Evolutionary conservation across 92 coral and sea anemone species (phyloP).

Genomic region (Plumapathes pennacea): DNA sequence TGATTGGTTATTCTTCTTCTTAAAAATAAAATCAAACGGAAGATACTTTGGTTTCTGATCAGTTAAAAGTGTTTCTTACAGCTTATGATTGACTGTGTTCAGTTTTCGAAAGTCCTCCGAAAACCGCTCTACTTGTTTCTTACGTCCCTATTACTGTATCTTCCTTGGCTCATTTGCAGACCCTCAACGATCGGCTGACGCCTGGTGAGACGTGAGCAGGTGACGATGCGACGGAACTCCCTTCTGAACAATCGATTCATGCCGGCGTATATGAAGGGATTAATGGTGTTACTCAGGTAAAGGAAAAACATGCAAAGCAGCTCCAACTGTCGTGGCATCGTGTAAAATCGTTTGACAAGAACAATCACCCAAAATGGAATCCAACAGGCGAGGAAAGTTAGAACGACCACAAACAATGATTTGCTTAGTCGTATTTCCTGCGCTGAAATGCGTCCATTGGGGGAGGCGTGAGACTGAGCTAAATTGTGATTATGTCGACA

Average conservation of each 20-base stretch:
- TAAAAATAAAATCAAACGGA: no score
- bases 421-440: constrained; percentile 25
- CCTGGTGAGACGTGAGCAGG: no score
- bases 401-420: constrained; percentile 19
- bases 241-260: constrained; percentile 28
- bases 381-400: constrained; percentile 25
- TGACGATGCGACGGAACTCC: constrained; percentile 21
- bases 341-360: constrained; percentile 8
- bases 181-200: no score
- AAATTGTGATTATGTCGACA: constrained; percentile 16
- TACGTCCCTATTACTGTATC: no score
- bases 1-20: no score
- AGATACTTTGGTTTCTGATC: no score
- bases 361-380: constrained; percentile 31
- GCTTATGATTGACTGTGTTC: no score
- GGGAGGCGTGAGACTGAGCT: no score
- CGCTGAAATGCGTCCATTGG: constrained; percentile 14
- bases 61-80: no score
- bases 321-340: constrained; percentile 21
- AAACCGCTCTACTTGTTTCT: no score
- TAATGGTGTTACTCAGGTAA: constrained; percentile 14
- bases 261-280: constrained; percentile 34
- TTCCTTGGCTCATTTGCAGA: no score
- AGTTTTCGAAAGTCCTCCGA: no score
- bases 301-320: constrained; percentile 34